phyloP scores from a whole-genome alignment of 2,888 invertebrate species.

The Noctua comes region DNA sequence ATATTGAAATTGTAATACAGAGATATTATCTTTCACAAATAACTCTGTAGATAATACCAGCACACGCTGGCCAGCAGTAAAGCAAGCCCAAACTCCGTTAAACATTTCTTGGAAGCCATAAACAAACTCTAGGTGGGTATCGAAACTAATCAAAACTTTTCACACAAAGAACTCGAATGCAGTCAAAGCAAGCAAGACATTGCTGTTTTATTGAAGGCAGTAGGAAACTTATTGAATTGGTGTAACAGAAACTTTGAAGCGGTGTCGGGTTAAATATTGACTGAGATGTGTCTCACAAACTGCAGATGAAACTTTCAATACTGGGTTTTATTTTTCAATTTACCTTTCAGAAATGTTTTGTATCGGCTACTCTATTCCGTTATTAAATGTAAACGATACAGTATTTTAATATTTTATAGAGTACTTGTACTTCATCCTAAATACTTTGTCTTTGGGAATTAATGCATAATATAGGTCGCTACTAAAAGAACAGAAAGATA shows the following conservation, averaged over 20 bases:
- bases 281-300: conserved; percentile 64
- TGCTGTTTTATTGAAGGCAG: conserved; percentile 81
- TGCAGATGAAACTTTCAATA: conserved; percentile 61
- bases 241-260: conserved; percentile 76
- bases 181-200: conserved; percentile 78
- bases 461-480: background rate
- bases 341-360: conserved; percentile 41
- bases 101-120: conserved; percentile 37
- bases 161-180: conserved; percentile 79
- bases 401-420: background rate
- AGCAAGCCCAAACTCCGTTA: conserved; percentile 7
- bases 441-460: background rate
- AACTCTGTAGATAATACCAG: background rate
- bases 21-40: background rate
- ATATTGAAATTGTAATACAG: background rate
- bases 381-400: conserved; percentile 6
- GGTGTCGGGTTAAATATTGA: conserved; percentile 77
- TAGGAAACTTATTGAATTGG: conserved; percentile 79
- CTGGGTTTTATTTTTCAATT: conserved; percentile 55
- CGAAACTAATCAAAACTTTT: conserved; percentile 85
- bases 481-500: too few species aligned
- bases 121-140: conserved; percentile 71
- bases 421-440: background rate
- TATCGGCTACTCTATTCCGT: conserved; percentile 1
- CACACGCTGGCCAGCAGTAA: conserved; percentile 11